phyloP scores from a whole-genome alignment of 2,888 invertebrate species.

The Apamea anceps region DNA sequence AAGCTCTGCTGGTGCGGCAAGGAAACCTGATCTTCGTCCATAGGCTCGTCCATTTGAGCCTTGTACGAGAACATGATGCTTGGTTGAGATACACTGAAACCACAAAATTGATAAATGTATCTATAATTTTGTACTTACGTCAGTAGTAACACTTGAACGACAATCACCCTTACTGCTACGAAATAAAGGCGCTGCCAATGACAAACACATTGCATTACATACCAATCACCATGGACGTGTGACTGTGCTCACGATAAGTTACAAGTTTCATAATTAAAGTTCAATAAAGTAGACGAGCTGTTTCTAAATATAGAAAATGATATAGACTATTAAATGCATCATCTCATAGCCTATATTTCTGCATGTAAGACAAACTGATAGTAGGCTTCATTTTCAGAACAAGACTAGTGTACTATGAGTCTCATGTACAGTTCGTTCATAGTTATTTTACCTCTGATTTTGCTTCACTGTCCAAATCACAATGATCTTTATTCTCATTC shows the following conservation, averaged over 20 bases:
- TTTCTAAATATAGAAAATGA: constrained; percentile 2
- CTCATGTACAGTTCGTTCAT: too few relatives aligned
- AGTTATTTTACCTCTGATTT: too few relatives aligned
- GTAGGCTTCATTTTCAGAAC: background rate
- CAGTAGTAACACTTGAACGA: background rate
- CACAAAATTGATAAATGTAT: constrained; percentile 11
- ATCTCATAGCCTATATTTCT: background rate
- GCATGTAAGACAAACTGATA: background rate
- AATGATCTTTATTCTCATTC: too few relatives aligned
- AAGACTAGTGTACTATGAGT: too few relatives aligned
- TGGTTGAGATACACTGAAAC: constrained; percentile 92
- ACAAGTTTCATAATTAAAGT: constrained; percentile 2
- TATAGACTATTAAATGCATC: background rate
- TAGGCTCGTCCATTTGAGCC: constrained; percentile 94
- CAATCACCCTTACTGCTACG: background rate
- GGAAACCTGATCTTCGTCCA: constrained; percentile 94
- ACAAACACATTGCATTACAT: background rate
- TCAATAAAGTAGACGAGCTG: background rate
- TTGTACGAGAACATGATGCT: constrained; percentile 95
- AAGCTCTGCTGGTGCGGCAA: constrained; percentile 94
- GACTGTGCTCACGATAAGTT: background rate
- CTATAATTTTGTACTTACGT: background rate
- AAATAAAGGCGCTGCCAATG: background rate
- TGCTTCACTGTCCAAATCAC: too few relatives aligned
- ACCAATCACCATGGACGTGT: background rate